These are phyloP conservation scores for Dendrocopos noguchii DNA, from an alignment of 2,113 vertebrate species.

Conservation along the genomic window DNA sequence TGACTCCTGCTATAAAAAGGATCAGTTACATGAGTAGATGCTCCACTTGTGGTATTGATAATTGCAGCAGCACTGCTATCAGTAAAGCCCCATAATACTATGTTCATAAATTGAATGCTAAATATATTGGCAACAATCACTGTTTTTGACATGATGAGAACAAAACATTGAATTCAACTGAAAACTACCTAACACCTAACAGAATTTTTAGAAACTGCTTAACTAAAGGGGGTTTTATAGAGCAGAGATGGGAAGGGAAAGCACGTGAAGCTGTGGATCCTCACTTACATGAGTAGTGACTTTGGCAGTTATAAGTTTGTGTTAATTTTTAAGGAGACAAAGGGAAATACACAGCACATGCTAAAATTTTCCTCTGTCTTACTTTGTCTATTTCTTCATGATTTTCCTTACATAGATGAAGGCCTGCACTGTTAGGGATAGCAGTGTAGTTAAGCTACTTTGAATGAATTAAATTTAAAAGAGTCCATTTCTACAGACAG, in stretches of 20 bases:
- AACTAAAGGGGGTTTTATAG: not conserved
- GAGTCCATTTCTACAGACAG: not conserved
- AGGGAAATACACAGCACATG: rapidly evolving
- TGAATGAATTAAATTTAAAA: not conserved
- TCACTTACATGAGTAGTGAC: not conserved
- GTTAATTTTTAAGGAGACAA: not conserved
- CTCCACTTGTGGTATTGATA: not conserved
- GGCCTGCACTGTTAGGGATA: not conserved
- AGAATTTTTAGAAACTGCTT: not conserved
- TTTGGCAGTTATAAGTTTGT: not conserved
- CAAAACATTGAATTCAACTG: not conserved
- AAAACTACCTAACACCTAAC: not conserved
- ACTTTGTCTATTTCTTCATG: not conserved
- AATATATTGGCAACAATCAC: not conserved
- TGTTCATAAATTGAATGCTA: not conserved
- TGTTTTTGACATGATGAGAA: not conserved
- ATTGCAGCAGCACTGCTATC: not conserved
- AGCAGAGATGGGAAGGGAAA: not conserved
- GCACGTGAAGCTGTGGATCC: not conserved
- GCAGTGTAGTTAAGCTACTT: not conserved
- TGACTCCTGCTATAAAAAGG: not conserved
- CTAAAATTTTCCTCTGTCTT: not conserved
- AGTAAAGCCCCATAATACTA: not conserved
- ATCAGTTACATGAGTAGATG: not conserved
- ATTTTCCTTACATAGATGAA: not conserved